A percentile compares a stretch with the other conserved stretches of the same genome.
Conservation (phyloP, 2,113 vertebrate species). For the Podarcis raffonei region DNA sequence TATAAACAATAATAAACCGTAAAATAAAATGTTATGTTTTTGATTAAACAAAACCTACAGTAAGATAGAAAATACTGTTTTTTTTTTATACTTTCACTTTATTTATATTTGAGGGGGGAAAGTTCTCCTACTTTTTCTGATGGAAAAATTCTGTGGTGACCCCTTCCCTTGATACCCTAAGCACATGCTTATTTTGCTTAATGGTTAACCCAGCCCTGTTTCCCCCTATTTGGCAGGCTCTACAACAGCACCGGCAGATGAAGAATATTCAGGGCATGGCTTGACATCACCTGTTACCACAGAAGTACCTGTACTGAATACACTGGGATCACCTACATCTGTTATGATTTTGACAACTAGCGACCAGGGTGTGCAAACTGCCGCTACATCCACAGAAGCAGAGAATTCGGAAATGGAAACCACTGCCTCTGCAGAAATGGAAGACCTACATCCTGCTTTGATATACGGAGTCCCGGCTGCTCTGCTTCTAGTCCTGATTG, state of each 20-base stretch:
- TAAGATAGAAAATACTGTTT: no score
- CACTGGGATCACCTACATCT: not conserved
- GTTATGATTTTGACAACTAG: rapidly evolving
- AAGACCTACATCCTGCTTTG: constrained; percentile 44
- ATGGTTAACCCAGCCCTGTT: not conserved
- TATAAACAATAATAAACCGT: no score
- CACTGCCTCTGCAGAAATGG: constrained; percentile 18
- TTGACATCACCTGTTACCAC: rapidly evolving
- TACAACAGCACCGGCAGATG: not conserved
- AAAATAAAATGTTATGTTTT: no score
- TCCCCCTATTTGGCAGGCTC: constrained; percentile 48
- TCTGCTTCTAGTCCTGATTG: constrained; percentile 66
- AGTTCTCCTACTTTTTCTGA: not conserved
- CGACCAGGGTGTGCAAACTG: not conserved
- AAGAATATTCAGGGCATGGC: constrained; percentile 49
- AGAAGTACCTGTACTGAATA: no score
- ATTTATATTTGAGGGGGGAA: no score
- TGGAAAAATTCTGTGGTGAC: not conserved
- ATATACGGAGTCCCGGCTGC: constrained; percentile 59
- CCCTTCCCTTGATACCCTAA: not conserved
- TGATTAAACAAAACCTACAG: no score
- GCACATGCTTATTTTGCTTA: no score
- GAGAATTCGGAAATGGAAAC: constrained; percentile 33
- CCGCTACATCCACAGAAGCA: not conserved
- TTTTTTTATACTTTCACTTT: no score